Evolutionary conservation across 2,113 vertebrate species (phyloP), one percentile per base, ranked within the genome.

Genomic region (Cyprinus carpio): DNA sequence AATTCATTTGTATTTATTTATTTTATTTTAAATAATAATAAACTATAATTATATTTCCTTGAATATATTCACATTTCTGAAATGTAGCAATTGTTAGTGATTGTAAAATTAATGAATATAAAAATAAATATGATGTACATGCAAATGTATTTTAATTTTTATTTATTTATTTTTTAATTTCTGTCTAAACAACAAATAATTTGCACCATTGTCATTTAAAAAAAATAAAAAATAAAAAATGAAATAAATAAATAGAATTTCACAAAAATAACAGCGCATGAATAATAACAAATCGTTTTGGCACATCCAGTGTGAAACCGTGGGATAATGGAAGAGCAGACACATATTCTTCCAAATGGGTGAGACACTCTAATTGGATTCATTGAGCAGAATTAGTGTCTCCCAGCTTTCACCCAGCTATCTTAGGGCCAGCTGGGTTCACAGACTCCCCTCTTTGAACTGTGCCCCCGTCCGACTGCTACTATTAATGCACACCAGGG

Each of bases 401-500:
- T 88, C 87, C 84, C 84, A 77, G 56, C 87, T 91, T 87, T 90
- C 87, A 91, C 87, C 85, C 83, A 90, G 89, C 88, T 87, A 65
- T 84, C 85, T 56, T 78, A 92, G 86, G 92, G 91, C 91, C 91
- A 89, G 74, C 31, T 90, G 92, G 88, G 90, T 91, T 90, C 91
- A 90, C 89, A 69, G 91, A 91, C 91, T 91, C 90, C 87, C 88
- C 83, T 40, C 80, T 83, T 79, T 80, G 89, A 67, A 15, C 64
- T 83, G 85, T 65, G 46, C 86, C 90, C 85, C 83, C 86, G 82
- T 67, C 90, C 91, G 84, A 90, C 90, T 90, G 92, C 91, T 93
- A 89, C 83, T 86, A 85, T 65, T 71, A 82, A 69, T 90, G 87
- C 88, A 93, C 95, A 95, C 92, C 93, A 95, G 95, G 94, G 95